Evolutionary conservation across 2,888 invertebrate species (phyloP).

Genomic region (Mythimna ferrago): DNA sequence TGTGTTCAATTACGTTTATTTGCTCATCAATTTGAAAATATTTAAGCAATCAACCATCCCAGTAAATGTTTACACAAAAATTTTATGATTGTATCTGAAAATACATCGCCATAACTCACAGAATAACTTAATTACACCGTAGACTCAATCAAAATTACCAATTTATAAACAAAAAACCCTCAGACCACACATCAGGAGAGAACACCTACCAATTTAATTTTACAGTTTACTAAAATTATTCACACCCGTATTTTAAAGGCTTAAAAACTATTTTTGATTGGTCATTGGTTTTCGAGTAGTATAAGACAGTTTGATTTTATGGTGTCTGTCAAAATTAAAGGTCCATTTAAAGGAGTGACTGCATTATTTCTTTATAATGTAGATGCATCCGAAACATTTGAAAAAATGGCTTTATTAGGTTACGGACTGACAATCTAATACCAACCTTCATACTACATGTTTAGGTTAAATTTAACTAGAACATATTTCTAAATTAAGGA

Average conservation of each 20-base stretch:
- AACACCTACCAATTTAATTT: constrained; percentile 23
- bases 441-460: background rate
- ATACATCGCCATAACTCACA: constrained; percentile 56
- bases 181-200: constrained; percentile 64
- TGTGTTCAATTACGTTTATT: constrained; percentile 31
- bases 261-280: constrained; percentile 16
- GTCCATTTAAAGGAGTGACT: constrained; percentile 76
- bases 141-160: constrained; percentile 62
- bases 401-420: constrained; percentile 40
- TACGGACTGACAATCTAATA: background rate
- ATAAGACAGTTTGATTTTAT: constrained; percentile 33
- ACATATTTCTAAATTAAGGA: constrained; percentile 2
- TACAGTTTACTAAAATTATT: background rate
- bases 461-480: constrained; percentile 25
- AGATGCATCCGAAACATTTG: constrained; percentile 41
- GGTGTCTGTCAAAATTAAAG: constrained; percentile 75
- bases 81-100: constrained; percentile 42
- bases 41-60: constrained; percentile 39
- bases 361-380: constrained; percentile 71
- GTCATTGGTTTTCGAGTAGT: background rate
- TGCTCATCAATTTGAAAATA: constrained; percentile 44
- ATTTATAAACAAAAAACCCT: constrained; percentile 64
- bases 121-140: constrained; percentile 61
- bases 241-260: background rate
- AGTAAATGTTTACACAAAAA: constrained; percentile 53